Evolutionary conservation across 2,888 invertebrate species (phyloP), one percentile per base, ranked within the genome.

Genomic region (Thereva unica): DNA sequence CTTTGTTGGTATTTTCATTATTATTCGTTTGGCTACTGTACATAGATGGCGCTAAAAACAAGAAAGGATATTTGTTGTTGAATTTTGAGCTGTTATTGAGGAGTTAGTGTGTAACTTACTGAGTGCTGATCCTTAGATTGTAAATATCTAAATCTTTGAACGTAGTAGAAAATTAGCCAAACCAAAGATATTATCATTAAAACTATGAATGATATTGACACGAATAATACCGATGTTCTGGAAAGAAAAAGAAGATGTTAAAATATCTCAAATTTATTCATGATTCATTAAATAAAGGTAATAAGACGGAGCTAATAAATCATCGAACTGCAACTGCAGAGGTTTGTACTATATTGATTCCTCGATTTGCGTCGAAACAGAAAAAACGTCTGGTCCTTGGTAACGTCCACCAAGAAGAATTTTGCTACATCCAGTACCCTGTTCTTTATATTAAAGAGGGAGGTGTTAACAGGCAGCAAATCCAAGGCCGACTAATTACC

Each of bases 101-200:
- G n/a, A 55, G 38, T n/a, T 8, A 38, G 23, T n/a, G 2, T 10
- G 37, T 68, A 69, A 83, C 87, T 85, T 75, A 95, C 94, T 78
- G 94, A 94, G 72, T 97, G 86, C 76, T 93, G 86, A 78, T 97
- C 95, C 82, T 96, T 97, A 68, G 95, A 95, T 80, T 96, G 94
- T 69, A 95, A 90, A 78, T 96, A 95, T 69, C 96, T 85, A 82
- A 96, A 95, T 72, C 95, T 85, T 82, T 97, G 96, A 63, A 97
- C 91, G 81, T 97, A 97, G 84, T 97, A 97, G 83, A 96, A 96
- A 69, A 96, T 90, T 49, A 97, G 87, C 96, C 96, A 97, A 34
- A 95, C 93, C 74, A 96, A 83, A 1, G 95, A 95, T 72, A 96
- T 95, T 74, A 95, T 90, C 94, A 96, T 95, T 73, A 96, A 84